A percentile compares a stretch with the other conserved stretches of the same genome.
Conservation (phyloP, 2,888 invertebrate genomes). For the Synergus umbraculus region DNA sequence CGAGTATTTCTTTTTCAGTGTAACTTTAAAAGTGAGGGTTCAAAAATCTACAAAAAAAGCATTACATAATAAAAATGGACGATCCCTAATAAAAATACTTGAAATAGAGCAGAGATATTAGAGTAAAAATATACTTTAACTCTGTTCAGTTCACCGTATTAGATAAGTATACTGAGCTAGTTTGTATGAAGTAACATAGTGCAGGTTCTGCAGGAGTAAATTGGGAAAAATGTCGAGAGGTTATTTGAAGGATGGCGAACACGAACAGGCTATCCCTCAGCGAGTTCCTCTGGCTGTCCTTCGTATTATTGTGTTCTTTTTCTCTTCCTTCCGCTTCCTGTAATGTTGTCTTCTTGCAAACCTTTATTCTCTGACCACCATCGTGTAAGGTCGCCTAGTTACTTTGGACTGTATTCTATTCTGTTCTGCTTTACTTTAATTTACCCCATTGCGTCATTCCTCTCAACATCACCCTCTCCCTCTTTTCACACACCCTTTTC, state of each 20-base stretch:
- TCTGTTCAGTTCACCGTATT: constrained; percentile 46
- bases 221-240: constrained; percentile 69
- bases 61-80: no score
- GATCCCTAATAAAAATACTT: neutral
- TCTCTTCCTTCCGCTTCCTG: constrained; percentile 41
- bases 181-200: constrained; percentile 49
- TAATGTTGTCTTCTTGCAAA: constrained; percentile 38
- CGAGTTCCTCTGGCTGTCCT: constrained; percentile 47
- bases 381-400: constrained; percentile 40
- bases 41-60: no score
- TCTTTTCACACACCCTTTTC: constrained; percentile 50
- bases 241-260: constrained; percentile 64
- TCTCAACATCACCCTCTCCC: constrained; percentile 55
- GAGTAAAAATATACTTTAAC: neutral
- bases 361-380: constrained; percentile 53
- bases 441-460: constrained; percentile 50
- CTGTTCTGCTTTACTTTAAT: constrained; percentile 46
- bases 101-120: neutral
- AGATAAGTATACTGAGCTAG: constrained; percentile 30
- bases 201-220: constrained; percentile 59
- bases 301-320: constrained; percentile 49
- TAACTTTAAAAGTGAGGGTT: no score
- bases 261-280: constrained; percentile 62
- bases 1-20: no score
- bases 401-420: constrained; percentile 44